Percentiles rank a stretch among this genome's conserved stretches.
Evolutionary conservation across 2,888 invertebrate species (phyloP).

Genomic region (Muschampia staudingeri): DNA sequence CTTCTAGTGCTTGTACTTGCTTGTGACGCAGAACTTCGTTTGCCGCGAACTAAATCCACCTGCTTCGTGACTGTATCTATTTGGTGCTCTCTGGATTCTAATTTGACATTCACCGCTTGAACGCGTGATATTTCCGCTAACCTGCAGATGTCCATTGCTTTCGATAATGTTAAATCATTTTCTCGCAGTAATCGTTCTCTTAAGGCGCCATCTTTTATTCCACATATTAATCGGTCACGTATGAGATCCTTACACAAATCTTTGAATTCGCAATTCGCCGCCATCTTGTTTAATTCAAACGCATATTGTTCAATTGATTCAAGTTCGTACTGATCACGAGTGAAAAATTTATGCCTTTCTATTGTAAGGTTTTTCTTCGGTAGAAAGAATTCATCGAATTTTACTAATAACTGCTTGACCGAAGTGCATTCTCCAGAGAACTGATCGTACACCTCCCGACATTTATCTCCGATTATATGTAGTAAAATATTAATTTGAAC

Average conservation of each 20-base stretch:
- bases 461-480: constrained; percentile 13
- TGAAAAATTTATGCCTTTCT: constrained; percentile 9
- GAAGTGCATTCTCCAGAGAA: background rate
- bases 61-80: background rate
- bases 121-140: background rate
- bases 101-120: background rate
- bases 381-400: background rate
- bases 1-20: background rate
- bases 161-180: background rate
- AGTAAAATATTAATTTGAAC: constrained; percentile 1
- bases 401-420: background rate
- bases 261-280: constrained; percentile 1
- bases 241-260: background rate
- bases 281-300: constrained; percentile 11
- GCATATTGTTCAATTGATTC: constrained; percentile 13
- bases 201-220: background rate
- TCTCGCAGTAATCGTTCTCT: background rate
- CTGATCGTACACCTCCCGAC: constrained; percentile 11
- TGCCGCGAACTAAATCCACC: background rate
- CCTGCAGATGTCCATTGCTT: background rate
- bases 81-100: background rate
- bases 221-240: background rate
- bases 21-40: background rate
- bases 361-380: constrained; percentile 11
- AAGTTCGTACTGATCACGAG: background rate